These are phyloP conservation scores for Pionites leucogaster DNA, from an alignment of 2,113 vertebrate genomes.

Conservation along the genomic window DNA sequence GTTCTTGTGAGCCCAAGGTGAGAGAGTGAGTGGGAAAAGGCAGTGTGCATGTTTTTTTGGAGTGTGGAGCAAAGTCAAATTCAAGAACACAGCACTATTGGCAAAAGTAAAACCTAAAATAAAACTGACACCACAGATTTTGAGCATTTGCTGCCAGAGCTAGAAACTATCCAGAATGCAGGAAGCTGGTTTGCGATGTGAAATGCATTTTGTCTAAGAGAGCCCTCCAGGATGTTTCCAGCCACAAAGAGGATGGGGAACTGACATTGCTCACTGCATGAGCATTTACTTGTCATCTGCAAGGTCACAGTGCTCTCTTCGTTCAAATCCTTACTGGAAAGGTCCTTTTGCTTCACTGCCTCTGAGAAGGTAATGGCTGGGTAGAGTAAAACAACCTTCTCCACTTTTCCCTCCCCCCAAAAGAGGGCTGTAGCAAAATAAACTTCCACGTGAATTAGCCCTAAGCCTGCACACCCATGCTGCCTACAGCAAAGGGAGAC, in stretches of 20 bases:
- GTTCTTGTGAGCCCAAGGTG: not conserved
- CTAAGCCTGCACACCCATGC: not conserved
- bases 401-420: not conserved
- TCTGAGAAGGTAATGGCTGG: not conserved
- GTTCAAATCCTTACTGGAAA: slow-evolving; percentile 26
- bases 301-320: slow-evolving; percentile 35
- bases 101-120: slow-evolving; percentile 44
- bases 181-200: slow-evolving; percentile 53
- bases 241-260: slow-evolving; percentile 53
- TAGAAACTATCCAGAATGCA: slow-evolving; percentile 50
- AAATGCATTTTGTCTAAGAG: slow-evolving; percentile 51
- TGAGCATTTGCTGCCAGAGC: slow-evolving; percentile 14
- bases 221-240: slow-evolving; percentile 53
- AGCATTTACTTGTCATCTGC: slow-evolving; percentile 23
- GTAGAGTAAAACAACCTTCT: not conserved
- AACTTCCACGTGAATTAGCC: not conserved
- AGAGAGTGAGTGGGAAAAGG: not conserved
- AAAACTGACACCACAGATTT: slow-evolving; percentile 41
- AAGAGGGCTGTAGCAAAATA: not conserved
- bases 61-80: slow-evolving; percentile 43
- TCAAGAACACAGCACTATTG: slow-evolving; percentile 44
- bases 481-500: not conserved
- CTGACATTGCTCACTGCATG: slow-evolving; percentile 40
- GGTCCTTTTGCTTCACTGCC: slow-evolving; percentile 25
- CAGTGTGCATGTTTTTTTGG: not conserved